A percentile compares a stretch with the other conserved stretches of the same genome.
Conservation (phyloP, 2,113 vertebrate species). For the Lophotis ruficrista region DNA sequence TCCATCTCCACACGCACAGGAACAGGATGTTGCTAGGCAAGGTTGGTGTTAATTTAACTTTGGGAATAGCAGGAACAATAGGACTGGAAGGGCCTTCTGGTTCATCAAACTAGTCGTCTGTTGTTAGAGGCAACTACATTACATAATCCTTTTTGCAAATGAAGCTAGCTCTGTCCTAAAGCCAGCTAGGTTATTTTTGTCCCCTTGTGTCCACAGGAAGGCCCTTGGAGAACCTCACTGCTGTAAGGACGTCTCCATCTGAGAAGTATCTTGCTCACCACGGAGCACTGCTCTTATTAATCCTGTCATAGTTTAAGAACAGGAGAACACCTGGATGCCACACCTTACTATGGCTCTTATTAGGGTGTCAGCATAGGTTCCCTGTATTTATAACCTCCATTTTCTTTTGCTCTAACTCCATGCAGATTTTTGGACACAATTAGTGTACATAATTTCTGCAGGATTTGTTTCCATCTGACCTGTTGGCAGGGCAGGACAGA, state of each 20-base stretch:
- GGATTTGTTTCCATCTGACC: background rate
- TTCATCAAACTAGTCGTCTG: constrained; percentile 57
- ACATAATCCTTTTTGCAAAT: constrained; percentile 17
- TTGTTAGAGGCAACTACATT: constrained; percentile 28
- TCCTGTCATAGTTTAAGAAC: no score
- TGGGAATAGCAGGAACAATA: constrained; percentile 39
- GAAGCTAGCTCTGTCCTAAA: constrained; percentile 13
- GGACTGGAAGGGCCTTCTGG: constrained; percentile 58
- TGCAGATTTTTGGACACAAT: background rate
- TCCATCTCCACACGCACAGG: background rate
- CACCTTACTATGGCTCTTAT: background rate
- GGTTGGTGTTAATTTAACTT: constrained; percentile 63
- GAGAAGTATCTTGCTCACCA: background rate
- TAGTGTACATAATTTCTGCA: background rate
- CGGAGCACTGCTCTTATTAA: rapidly evolving
- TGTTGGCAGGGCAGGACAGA: background rate
- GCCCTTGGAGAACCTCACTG: background rate
- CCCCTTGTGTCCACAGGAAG: background rate
- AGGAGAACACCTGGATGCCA: background rate
- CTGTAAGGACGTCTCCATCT: background rate
- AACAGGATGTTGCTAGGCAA: constrained; percentile 22
- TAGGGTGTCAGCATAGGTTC: background rate
- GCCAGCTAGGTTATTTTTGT: constrained; percentile 43
- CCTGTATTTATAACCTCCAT: background rate
- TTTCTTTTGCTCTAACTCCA: background rate